Evolutionary conservation across 92 coral and sea anemone genomes (phyloP).

Genomic region (Palythoa grandiflora): DNA sequence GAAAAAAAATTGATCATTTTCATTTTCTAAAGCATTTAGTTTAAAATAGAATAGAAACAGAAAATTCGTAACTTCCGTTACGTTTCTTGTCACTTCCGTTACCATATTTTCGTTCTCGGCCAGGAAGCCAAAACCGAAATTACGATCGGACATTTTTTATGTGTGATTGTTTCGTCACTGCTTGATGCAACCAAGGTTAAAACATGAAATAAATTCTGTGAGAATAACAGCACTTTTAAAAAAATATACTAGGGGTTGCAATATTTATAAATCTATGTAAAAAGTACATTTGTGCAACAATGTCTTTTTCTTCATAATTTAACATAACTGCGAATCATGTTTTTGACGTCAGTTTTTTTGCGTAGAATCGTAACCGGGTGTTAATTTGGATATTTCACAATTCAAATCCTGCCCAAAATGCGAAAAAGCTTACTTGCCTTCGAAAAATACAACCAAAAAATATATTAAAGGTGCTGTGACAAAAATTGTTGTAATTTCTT

Average conservation of each 20-base stretch:
- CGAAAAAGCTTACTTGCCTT: constrained; percentile 2
- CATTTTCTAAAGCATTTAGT: background rate
- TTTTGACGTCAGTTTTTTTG: constrained; percentile 9
- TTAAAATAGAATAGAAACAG: constrained; percentile 25
- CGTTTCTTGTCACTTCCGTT: constrained; percentile 27
- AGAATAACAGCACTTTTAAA: constrained; percentile 3
- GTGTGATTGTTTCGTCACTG: background rate
- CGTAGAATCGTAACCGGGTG: background rate
- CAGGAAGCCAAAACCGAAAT: constrained; percentile 14
- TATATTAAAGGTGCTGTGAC: constrained; percentile 17
- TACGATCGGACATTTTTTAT: background rate
- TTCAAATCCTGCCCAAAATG: background rate
- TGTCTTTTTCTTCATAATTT: background rate
- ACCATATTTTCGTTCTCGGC: constrained; percentile 25
- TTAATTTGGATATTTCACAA: constrained; percentile 21
- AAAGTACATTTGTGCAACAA: background rate
- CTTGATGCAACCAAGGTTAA: constrained; percentile 26
- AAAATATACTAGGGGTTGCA: background rate
- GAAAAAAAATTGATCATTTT: background rate
- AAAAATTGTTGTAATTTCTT: background rate
- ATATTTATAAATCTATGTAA: background rate
- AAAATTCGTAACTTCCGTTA: constrained; percentile 21
- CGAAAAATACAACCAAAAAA: constrained; percentile 15
- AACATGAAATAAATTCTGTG: constrained; percentile 28
- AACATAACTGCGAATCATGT: constrained; percentile 15